Percentiles rank a stretch among this genome's conserved stretches.
These are phyloP conservation scores for Andricus curvator DNA, from an alignment of 2,888 invertebrate species.

Conservation along the genomic window DNA sequence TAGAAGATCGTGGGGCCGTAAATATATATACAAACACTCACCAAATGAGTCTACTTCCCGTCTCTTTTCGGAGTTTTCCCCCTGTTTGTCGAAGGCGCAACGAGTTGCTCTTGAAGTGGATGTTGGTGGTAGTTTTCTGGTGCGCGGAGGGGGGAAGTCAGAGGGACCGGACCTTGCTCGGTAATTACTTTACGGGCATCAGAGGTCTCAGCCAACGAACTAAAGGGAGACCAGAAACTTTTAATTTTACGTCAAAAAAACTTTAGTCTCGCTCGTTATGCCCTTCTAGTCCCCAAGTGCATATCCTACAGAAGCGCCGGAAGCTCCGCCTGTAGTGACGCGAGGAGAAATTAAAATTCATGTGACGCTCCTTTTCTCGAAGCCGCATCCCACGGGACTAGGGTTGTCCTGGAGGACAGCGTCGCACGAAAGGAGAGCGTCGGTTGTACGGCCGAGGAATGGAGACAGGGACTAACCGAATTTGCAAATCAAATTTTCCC, in stretches of 20 bases:
- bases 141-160: background rate
- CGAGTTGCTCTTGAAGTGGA: background rate
- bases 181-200: slow-evolving; percentile 40
- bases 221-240: slow-evolving; percentile 59
- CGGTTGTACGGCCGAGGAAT: slow-evolving; percentile 52
- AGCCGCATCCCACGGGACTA: slow-evolving; percentile 67
- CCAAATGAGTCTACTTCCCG: slow-evolving; percentile 35
- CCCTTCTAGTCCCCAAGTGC: slow-evolving; percentile 61
- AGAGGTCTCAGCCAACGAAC: slow-evolving; percentile 24
- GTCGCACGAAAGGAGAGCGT: slow-evolving; percentile 57
- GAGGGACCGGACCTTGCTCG: slow-evolving; percentile 13
- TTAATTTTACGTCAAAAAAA: slow-evolving; percentile 75
- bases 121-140: background rate
- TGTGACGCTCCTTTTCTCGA: slow-evolving; percentile 72
- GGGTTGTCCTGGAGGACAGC: slow-evolving; percentile 61
- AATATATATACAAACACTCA: slow-evolving; percentile 37
- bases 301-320: slow-evolving; percentile 50
- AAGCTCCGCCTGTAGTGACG: slow-evolving; percentile 56
- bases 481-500: slow-evolving; percentile 75
- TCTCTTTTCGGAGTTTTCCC: slow-evolving; percentile 11
- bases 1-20: background rate
- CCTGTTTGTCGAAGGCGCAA: slow-evolving; percentile 2
- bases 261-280: slow-evolving; percentile 71
- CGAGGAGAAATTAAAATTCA: slow-evolving; percentile 74
- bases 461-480: slow-evolving; percentile 67